Conservation (phyloP, 2,113 vertebrate genomes). For the Rafetus swinhoei region DNA sequence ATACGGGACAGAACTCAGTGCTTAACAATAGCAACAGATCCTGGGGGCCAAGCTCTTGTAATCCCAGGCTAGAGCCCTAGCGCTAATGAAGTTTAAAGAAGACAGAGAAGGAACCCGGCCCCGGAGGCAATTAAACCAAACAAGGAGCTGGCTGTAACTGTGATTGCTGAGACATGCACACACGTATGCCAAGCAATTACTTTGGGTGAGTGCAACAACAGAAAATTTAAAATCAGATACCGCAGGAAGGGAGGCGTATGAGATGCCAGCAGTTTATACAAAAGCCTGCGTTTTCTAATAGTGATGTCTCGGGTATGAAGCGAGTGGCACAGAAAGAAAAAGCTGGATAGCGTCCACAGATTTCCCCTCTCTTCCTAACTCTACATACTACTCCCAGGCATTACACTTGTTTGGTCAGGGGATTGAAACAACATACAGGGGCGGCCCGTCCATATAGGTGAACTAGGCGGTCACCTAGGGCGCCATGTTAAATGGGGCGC, state of each 20-base stretch:
- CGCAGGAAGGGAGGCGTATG: background rate
- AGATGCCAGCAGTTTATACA: background rate
- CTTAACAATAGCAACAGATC: conserved; percentile 38
- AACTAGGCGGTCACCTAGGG: no score
- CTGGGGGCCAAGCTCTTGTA: conserved; percentile 39
- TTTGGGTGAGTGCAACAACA: background rate
- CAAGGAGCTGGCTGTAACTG: conserved; percentile 47
- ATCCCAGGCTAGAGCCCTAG: conserved; percentile 33
- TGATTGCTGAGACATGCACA: background rate
- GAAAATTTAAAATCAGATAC: conserved; percentile 29
- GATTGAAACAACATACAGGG: background rate
- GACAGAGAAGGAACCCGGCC: conserved; percentile 64
- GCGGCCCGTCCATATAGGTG: no score
- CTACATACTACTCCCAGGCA: background rate
- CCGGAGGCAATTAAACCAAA: conserved; percentile 67
- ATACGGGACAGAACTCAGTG: conserved; percentile 21
- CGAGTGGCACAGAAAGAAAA: background rate
- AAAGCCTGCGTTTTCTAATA: background rate
- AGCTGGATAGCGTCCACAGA: background rate
- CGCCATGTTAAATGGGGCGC: no score
- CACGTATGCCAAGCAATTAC: background rate
- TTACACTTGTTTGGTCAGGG: background rate
- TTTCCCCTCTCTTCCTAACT: background rate
- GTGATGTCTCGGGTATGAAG: background rate
- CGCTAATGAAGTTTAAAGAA: conserved; percentile 61